Conservation (phyloP, 1,140 invertebrate genomes). For the Drosophila serrata region DNA sequence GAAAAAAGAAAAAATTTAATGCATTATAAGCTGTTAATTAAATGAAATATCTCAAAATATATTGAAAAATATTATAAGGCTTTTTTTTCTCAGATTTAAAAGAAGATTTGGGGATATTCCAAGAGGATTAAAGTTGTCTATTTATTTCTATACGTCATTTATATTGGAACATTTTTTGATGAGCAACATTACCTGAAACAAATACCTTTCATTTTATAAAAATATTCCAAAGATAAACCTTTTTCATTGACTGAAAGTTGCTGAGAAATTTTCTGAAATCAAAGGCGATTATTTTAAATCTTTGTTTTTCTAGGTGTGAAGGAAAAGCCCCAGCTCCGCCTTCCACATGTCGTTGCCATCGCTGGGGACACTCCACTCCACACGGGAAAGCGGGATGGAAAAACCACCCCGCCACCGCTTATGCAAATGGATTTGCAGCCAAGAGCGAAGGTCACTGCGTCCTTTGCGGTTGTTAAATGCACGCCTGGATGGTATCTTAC, state of each 20-base stretch:
- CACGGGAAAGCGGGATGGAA: background rate
- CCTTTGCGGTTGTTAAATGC: conserved; percentile 66
- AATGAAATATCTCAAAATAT: background rate
- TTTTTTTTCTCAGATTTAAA: too few species aligned
- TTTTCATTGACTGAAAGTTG: background rate
- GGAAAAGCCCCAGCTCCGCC: background rate
- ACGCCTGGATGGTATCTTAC: conserved; percentile 36
- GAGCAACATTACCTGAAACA: background rate
- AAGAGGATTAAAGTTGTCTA: background rate
- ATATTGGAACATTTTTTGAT: too few species aligned
- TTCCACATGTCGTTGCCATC: conserved; percentile 41
- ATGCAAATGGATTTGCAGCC: conserved; percentile 78
- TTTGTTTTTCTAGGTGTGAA: background rate
- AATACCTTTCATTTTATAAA: background rate
- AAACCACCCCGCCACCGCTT: conserved; percentile 39
- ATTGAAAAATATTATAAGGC: background rate
- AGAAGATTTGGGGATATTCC: background rate
- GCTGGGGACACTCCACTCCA: conserved; percentile 26
- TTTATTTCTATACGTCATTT: too few species aligned
- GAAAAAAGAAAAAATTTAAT: too few species aligned
- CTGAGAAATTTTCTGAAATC: background rate
- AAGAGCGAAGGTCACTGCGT: conserved; percentile 77
- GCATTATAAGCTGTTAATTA: too few species aligned
- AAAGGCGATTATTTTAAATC: background rate
- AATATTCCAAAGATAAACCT: fast-evolving